These are phyloP conservation scores for Pinctada fucata DNA, from an alignment of 2,888 invertebrate genomes.

Conservation along the genomic window DNA sequence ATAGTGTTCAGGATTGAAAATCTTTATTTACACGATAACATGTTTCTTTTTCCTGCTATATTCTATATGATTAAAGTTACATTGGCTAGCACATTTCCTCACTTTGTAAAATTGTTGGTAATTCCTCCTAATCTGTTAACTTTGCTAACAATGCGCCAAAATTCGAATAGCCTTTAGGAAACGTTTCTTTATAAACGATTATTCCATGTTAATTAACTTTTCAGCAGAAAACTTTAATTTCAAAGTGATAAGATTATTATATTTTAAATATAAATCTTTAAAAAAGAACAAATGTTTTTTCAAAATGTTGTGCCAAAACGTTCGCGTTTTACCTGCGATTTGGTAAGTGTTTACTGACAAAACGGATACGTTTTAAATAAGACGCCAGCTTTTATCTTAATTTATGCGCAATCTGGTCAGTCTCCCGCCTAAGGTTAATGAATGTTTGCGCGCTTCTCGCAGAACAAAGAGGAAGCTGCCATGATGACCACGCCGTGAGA, in stretches of 20 bases:
- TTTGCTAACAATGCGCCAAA: background rate
- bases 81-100: background rate
- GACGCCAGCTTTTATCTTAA: background rate
- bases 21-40: slow-evolving; percentile 3
- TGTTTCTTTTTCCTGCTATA: slow-evolving; percentile 3
- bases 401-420: background rate
- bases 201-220: slow-evolving; percentile 1
- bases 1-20: background rate
- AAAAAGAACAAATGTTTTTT: background rate
- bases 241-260: background rate
- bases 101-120: background rate
- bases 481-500: background rate
- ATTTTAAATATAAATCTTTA: background rate
- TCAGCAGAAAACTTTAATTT: background rate
- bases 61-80: background rate
- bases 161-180: background rate
- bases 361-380: background rate
- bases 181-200: background rate
- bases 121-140: background rate
- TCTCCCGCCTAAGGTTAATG: background rate
- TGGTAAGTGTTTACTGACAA: background rate
- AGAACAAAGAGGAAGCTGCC: background rate
- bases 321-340: slow-evolving; percentile 1
- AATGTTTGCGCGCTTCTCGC: background rate
- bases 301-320: background rate